phyloP scores from a whole-genome alignment of 2,113 vertebrate species.

The Dinomys branickii region DNA sequence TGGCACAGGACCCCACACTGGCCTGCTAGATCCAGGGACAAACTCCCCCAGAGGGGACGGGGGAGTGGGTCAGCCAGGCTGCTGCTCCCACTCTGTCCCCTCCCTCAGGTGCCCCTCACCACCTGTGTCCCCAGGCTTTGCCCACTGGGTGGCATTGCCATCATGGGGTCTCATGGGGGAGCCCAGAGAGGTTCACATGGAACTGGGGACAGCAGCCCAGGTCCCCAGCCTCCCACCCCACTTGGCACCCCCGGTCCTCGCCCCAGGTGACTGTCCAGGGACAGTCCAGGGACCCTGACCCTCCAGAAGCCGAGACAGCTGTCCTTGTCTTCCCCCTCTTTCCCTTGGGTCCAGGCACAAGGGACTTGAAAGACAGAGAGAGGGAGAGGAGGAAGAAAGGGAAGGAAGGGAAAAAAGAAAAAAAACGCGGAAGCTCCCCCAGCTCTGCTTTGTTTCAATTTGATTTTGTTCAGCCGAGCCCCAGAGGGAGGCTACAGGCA shows the following conservation, averaged over 20 bases:
- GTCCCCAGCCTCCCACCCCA: neutral
- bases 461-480: neutral
- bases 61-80: neutral
- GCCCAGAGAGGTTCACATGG: neutral
- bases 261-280: neutral
- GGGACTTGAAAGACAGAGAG: neutral
- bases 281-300: neutral
- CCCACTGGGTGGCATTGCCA: neutral
- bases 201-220: too few species aligned
- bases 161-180: neutral
- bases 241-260: neutral
- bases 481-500: neutral
- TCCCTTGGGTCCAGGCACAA: neutral
- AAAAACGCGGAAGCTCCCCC: neutral
- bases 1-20: neutral
- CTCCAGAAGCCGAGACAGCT: accelerated
- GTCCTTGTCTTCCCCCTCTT: neutral
- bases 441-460: neutral
- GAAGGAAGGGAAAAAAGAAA: neutral
- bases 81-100: neutral
- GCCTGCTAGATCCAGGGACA: too few species aligned
- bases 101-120: accelerated
- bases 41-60: neutral
- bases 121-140: neutral
- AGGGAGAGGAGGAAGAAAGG: too few species aligned